Conservation (phyloP, 30 jellyfish, hydroid and myxozoan genomes). For the Mastigias papua region DNA sequence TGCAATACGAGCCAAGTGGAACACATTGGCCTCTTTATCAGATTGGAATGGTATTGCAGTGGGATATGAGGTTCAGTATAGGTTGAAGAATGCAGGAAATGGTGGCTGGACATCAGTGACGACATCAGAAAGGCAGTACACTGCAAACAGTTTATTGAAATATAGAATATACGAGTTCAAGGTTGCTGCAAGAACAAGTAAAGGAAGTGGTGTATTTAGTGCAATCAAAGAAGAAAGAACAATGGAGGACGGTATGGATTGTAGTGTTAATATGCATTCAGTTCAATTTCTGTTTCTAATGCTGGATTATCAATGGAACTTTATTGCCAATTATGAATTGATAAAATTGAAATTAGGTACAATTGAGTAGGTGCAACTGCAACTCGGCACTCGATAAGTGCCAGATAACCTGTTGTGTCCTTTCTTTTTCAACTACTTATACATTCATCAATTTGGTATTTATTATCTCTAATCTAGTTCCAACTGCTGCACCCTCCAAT, state of each 20-base stretch:
- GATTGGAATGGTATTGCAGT: conserved; percentile 38
- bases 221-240: conserved; percentile 5
- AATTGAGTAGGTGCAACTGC: no score
- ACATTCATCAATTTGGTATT: no score
- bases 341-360: no score
- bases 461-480: no score
- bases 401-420: no score
- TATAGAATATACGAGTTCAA: conserved; percentile 2
- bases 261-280: no score
- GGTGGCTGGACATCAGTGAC: conserved; percentile 9
- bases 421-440: no score
- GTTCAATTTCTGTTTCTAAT: no score
- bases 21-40: neutral
- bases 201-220: conserved; percentile 27
- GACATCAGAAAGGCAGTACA: neutral
- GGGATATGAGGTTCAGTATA: conserved; percentile 29
- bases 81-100: conserved; percentile 17
- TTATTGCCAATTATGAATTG: no score
- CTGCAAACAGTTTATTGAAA: neutral
- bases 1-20: conserved; percentile 4
- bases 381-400: no score
- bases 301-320: no score
- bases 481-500: conserved; percentile 27
- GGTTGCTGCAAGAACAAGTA: conserved; percentile 19
- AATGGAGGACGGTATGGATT: conserved; percentile 33